A percentile compares a stretch with the other conserved stretches of the same genome.
These are phyloP conservation scores for Apeltes quadracus DNA, from an alignment of 2,113 vertebrate species.

Conservation along the genomic window DNA sequence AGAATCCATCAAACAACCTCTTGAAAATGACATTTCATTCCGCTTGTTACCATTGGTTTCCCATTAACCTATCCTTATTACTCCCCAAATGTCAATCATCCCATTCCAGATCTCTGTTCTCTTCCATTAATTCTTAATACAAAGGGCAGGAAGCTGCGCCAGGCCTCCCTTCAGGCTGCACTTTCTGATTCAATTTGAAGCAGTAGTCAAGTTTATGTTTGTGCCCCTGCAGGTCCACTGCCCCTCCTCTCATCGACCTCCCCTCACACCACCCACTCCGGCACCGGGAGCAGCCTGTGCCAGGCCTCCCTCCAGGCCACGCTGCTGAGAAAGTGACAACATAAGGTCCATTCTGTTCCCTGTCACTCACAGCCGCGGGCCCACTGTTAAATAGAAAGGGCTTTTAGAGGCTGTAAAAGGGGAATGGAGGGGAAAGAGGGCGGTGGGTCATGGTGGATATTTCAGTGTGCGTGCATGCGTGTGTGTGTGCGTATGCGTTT, in stretches of 20 bases:
- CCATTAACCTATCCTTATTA: slow-evolving; percentile 21
- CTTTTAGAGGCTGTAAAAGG: slow-evolving; percentile 79
- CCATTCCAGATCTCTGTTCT: slow-evolving; percentile 15
- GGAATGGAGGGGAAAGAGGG: slow-evolving; percentile 53
- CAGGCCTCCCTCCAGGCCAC: slow-evolving; percentile 77
- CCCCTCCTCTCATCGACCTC: background rate
- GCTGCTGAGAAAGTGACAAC: slow-evolving; percentile 75
- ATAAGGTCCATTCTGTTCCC: slow-evolving; percentile 81
- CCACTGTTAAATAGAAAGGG: slow-evolving; percentile 77
- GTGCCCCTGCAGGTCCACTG: slow-evolving; percentile 49
- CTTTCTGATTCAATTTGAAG: slow-evolving; percentile 48
- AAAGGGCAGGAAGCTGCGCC: slow-evolving; percentile 27
- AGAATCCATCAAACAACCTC: slow-evolving; percentile 32
- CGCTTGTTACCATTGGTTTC: background rate
- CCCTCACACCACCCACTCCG: slow-evolving; percentile 29
- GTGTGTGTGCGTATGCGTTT: slow-evolving; percentile 4
- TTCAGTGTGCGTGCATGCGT: slow-evolving; percentile 35
- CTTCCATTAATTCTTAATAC: slow-evolving; percentile 16
- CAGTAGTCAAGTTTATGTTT: slow-evolving; percentile 47
- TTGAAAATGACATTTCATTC: slow-evolving; percentile 2
- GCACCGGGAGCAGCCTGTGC: slow-evolving; percentile 65
- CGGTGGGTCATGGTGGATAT: slow-evolving; percentile 64
- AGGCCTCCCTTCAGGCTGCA: slow-evolving; percentile 36
- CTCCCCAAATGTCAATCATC: slow-evolving; percentile 47
- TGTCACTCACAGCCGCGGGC: slow-evolving; percentile 78